These are phyloP conservation scores for Odontamblyopus lacepedii DNA, from an alignment of 2,797 vertebrate genomes.

Conservation along the genomic window DNA sequence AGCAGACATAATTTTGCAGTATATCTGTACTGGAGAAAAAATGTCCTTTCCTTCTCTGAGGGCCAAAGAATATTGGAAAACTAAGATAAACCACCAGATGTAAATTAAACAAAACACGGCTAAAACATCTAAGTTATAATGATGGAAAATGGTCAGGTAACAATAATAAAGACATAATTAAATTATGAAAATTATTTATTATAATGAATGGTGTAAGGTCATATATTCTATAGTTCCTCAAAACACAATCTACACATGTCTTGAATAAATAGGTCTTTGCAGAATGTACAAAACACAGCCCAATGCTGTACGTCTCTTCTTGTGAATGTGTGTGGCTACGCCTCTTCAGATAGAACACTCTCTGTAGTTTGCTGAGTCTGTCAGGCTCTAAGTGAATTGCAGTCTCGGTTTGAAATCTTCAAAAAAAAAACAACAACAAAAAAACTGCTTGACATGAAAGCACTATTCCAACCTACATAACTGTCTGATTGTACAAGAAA, in stretches of 20 bases:
- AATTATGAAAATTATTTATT: too few relatives aligned
- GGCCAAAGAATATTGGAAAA: too few relatives aligned
- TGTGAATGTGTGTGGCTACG: not conserved
- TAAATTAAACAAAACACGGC: too few relatives aligned
- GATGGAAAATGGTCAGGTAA: too few relatives aligned
- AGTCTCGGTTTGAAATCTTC: not conserved
- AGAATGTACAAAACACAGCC: not conserved
- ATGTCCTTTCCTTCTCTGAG: too few relatives aligned
- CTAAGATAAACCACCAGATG: too few relatives aligned
- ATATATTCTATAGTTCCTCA: not conserved
- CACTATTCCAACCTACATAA: not conserved
- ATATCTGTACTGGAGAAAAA: too few relatives aligned
- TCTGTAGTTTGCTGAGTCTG: slow-evolving; percentile 4
- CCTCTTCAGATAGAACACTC: not conserved
- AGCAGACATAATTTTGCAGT: not conserved
- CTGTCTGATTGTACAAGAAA: slow-evolving; percentile 1
- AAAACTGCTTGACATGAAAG: not conserved
- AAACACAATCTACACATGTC: not conserved
- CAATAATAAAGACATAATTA: too few relatives aligned
- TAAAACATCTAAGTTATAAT: too few relatives aligned
- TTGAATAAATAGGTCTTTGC: not conserved
- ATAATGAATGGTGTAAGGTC: too few relatives aligned
- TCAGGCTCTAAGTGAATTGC: slow-evolving; percentile 4
- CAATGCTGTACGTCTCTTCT: not conserved
- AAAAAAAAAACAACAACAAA: not conserved